Conservation (phyloP, 2,113 vertebrate species). For the Gymnobelideus leadbeateri region DNA sequence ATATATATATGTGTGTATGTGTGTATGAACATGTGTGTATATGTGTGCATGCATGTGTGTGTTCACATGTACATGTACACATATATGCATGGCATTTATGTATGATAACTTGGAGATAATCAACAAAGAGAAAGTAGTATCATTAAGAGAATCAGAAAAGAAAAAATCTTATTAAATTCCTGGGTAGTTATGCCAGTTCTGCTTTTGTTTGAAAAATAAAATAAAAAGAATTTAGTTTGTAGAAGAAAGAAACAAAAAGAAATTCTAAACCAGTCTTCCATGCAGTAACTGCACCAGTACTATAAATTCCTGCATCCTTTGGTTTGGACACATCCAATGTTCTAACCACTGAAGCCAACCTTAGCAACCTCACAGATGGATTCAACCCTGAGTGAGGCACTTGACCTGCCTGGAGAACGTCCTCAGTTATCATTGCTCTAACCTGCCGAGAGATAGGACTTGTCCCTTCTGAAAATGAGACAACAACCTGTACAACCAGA, state of each 20-base stretch:
- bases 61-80: neutral
- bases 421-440: constrained; percentile 11
- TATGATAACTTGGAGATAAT: neutral
- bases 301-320: neutral
- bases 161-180: accelerated
- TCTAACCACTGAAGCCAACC: neutral
- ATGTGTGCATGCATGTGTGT: neutral
- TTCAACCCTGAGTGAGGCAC: neutral
- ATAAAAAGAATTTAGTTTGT: neutral
- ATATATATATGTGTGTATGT: neutral
- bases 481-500: constrained; percentile 10
- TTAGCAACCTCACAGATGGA: neutral
- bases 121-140: neutral
- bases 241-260: neutral
- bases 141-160: neutral
- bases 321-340: neutral
- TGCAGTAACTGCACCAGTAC: neutral
- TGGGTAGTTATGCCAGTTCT: neutral
- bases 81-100: neutral
- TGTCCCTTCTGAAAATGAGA: constrained; percentile 68
- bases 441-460: constrained; percentile 17
- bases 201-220: neutral
- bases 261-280: neutral
- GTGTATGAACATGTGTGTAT: neutral
- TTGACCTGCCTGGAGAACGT: neutral